Percentiles rank a stretch among this genome's conserved stretches.
These are phyloP conservation scores for Pampusana beccarii DNA, from an alignment of 2,113 vertebrate species.

Conservation along the genomic window DNA sequence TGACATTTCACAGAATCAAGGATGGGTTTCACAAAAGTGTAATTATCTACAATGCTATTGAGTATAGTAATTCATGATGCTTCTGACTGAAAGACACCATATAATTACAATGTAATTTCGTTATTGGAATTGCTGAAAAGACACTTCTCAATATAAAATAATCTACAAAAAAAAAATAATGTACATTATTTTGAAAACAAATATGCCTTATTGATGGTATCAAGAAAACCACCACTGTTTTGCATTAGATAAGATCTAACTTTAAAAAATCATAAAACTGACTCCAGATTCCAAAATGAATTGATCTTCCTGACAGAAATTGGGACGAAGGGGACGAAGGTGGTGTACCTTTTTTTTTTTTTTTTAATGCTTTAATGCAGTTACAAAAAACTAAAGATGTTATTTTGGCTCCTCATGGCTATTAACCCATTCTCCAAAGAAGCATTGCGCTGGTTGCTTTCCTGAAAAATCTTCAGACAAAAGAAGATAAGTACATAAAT, in stretches of 20 bases:
- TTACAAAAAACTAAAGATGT: not conserved
- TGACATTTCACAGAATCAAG: not conserved
- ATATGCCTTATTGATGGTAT: accelerated
- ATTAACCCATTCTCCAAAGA: not conserved
- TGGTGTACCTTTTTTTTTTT: not conserved
- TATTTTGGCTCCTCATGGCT: not conserved
- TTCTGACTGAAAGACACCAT: not conserved
- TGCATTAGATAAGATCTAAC: not conserved
- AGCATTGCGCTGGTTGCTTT: not conserved
- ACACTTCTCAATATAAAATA: not conserved
- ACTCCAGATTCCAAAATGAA: not conserved
- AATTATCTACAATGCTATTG: not conserved
- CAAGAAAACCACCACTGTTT: not conserved
- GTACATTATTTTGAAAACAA: not conserved
- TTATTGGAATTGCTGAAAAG: not conserved
- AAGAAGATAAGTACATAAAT: not conserved
- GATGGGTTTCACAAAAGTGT: not conserved
- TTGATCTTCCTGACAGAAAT: not conserved
- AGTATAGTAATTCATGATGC: not conserved
- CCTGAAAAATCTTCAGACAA: not conserved
- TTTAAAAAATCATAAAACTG: not conserved
- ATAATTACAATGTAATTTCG: not conserved
- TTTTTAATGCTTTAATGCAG: not conserved
- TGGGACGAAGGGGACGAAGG: not conserved
- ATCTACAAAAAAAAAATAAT: not conserved